Conservation (phyloP, 2,113 vertebrate genomes). For the Hemiscyllium ocellatum region DNA sequence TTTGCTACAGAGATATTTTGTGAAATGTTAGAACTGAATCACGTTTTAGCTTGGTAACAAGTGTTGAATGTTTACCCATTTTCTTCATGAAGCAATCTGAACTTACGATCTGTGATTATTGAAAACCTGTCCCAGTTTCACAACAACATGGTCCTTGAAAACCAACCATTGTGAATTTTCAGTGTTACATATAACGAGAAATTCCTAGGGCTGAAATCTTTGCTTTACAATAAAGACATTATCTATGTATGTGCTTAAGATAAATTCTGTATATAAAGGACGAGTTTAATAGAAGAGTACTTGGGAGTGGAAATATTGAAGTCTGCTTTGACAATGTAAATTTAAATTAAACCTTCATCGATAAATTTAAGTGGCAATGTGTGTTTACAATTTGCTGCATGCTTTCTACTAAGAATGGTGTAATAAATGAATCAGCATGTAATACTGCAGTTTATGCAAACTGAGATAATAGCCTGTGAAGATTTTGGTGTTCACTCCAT, state of each 20-base stretch:
- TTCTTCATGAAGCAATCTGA: background rate
- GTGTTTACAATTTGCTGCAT: background rate
- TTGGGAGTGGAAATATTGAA: background rate
- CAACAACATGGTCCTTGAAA: background rate
- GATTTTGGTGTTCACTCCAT: background rate
- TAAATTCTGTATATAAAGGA: background rate
- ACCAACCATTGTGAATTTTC: too few relatives aligned
- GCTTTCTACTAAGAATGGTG: background rate
- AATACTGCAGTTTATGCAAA: background rate
- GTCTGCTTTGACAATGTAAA: background rate
- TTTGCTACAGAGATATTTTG: background rate
- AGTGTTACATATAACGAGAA: background rate
- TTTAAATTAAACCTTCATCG: background rate
- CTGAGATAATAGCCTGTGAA: background rate
- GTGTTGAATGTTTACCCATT: background rate
- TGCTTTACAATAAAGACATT: background rate
- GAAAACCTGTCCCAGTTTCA: background rate
- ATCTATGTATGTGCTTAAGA: background rate
- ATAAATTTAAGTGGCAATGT: background rate
- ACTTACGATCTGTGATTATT: background rate
- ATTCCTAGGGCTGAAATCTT: background rate
- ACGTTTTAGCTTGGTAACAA: background rate
- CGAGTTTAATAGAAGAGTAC: background rate
- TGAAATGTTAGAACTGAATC: background rate
- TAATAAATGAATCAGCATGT: background rate